Evolutionary conservation across 2,888 invertebrate species (phyloP).

Genomic region (Epistrophe eligans): DNA sequence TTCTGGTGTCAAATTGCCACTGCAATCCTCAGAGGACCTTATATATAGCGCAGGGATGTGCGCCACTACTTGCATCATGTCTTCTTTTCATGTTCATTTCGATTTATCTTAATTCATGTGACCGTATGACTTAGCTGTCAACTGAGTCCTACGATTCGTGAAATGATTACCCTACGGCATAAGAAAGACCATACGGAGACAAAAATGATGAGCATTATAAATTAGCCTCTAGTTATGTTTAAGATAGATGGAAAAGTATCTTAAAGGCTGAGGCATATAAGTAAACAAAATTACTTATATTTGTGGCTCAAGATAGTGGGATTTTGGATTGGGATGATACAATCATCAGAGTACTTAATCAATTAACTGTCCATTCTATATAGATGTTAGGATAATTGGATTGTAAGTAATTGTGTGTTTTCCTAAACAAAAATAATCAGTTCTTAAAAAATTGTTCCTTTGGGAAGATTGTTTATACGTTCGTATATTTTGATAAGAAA

Average conservation of each 20-base stretch:
- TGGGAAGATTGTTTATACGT: background rate
- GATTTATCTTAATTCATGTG: constrained; percentile 74
- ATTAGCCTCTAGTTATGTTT: constrained; percentile 58
- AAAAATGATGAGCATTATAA: constrained; percentile 52
- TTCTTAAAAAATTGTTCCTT: background rate
- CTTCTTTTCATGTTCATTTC: constrained; percentile 56
- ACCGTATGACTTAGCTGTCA: constrained; percentile 66
- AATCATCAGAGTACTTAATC: background rate
- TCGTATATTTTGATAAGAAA: background rate
- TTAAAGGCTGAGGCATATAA: background rate
- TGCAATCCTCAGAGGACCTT: constrained; percentile 62
- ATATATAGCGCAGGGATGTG: constrained; percentile 1
- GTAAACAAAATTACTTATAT: background rate
- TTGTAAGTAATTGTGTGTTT: constrained; percentile 56
- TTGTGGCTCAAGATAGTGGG: constrained; percentile 30
- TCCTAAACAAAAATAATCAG: background rate
- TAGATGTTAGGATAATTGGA: constrained; percentile 58
- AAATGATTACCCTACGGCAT: constrained; percentile 21
- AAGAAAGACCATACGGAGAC: background rate
- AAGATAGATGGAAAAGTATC: background rate
- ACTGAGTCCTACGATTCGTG: constrained; percentile 61
- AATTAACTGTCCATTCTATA: constrained; percentile 43
- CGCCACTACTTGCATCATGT: constrained; percentile 8
- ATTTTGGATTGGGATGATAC: constrained; percentile 15
- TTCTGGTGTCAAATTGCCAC: constrained; percentile 75